phyloP scores from a whole-genome alignment of 2,113 vertebrate genomes.

The Nesogale talazaci region DNA sequence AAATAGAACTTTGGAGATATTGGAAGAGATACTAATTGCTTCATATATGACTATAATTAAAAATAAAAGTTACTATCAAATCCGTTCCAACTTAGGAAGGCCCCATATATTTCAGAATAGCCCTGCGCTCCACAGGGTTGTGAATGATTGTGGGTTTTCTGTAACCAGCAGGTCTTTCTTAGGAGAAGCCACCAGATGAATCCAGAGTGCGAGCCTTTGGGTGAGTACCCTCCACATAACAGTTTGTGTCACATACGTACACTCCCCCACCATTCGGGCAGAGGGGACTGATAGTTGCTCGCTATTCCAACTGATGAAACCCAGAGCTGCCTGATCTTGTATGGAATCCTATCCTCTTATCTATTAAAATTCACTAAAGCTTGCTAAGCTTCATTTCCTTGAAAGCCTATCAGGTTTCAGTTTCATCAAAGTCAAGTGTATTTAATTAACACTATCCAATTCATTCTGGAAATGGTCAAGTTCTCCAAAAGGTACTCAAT shows the following conservation, averaged over 20 bases:
- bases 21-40: not conserved
- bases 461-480: constrained; percentile 83
- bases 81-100: not conserved
- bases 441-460: constrained; percentile 82
- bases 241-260: not conserved
- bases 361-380: constrained; percentile 81
- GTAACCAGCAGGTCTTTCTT: not conserved
- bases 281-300: constrained; percentile 11
- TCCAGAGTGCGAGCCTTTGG: not conserved
- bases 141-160: not conserved
- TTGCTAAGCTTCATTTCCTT: constrained; percentile 80
- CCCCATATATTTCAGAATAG: not conserved
- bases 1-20: not conserved
- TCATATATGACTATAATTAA: not conserved
- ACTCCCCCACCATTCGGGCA: not conserved
- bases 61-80: not conserved
- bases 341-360: constrained; percentile 77
- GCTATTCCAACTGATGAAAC: constrained; percentile 46
- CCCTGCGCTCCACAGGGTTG: not conserved
- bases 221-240: not conserved
- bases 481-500: constrained; percentile 78
- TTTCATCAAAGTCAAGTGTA: constrained; percentile 81
- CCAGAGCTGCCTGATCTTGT: constrained; percentile 68
- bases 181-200: not conserved
- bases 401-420: constrained; percentile 75